A percentile compares a stretch with the other conserved stretches of the same genome.
phyloP scores from a whole-genome alignment of 53 echinoderm and acorn worm genomes.

The Hippasteria phrygiana region DNA sequence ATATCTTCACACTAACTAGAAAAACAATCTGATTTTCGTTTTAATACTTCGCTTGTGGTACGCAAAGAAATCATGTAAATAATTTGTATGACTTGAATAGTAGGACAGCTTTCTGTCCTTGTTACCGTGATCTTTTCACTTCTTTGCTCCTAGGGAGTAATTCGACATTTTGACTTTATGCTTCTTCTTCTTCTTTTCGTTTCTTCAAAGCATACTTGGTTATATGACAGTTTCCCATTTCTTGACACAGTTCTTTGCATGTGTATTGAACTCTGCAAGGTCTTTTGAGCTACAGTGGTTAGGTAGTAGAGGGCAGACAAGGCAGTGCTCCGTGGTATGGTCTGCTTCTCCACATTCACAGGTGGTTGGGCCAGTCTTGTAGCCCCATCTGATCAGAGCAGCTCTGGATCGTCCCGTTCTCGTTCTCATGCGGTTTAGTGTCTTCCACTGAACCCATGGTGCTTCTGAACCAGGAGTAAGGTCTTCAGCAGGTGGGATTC shows the following conservation, averaged over 20 bases:
- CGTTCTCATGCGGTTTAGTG: not conserved
- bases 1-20: too few species aligned
- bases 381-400: constrained; percentile 34
- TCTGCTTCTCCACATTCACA: constrained; percentile 27
- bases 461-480: constrained; percentile 20
- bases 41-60: too few species aligned
- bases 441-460: constrained; percentile 3
- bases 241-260: not conserved
- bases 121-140: too few species aligned
- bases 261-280: too few species aligned
- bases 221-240: not conserved
- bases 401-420: not conserved
- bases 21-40: too few species aligned
- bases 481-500: constrained; percentile 3
- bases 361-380: constrained; percentile 12
- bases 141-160: too few species aligned
- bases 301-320: not conserved
- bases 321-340: constrained; percentile 9
- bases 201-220: not conserved
- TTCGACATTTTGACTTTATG: too few species aligned
- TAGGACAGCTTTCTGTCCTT: too few species aligned
- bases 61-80: too few species aligned
- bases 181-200: too few species aligned
- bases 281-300: too few species aligned
- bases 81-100: too few species aligned